Conservation (phyloP, 2,113 vertebrate species). For the Canis aureus region DNA sequence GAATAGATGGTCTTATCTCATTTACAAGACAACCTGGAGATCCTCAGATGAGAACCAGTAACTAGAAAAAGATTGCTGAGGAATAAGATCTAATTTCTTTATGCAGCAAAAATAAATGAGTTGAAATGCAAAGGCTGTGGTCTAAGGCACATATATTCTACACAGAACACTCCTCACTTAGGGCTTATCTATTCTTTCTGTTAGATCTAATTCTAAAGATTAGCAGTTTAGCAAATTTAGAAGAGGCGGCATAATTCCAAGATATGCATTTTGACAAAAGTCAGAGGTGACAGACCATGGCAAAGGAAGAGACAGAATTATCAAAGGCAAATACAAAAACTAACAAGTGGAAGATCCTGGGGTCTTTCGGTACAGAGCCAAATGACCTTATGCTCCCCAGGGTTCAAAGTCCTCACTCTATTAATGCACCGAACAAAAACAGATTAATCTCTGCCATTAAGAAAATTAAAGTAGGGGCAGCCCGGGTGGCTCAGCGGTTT, state of each 20-base stretch:
- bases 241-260: not conserved
- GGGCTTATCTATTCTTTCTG: not conserved
- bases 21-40: not conserved
- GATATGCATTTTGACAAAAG: not conserved
- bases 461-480: not conserved
- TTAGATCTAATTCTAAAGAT: conserved; percentile 1
- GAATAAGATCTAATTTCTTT: not conserved
- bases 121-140: not conserved
- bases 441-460: not conserved
- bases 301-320: not conserved
- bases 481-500: too few relatives aligned
- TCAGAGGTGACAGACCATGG: not conserved
- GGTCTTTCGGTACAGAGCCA: not conserved
- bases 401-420: not conserved
- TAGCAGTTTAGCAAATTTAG: not conserved
- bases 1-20: not conserved
- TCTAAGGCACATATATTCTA: not conserved
- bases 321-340: not conserved
- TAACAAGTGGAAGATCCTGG: not conserved
- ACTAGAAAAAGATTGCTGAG: not conserved
- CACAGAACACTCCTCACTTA: not conserved
- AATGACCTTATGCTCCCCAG: not conserved
- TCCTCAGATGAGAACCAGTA: not conserved
- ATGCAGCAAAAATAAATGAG: not conserved
- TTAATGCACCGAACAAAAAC: not conserved